phyloP scores from a whole-genome alignment of 2,888 invertebrate genomes.

The Cheilosia scutellata region DNA sequence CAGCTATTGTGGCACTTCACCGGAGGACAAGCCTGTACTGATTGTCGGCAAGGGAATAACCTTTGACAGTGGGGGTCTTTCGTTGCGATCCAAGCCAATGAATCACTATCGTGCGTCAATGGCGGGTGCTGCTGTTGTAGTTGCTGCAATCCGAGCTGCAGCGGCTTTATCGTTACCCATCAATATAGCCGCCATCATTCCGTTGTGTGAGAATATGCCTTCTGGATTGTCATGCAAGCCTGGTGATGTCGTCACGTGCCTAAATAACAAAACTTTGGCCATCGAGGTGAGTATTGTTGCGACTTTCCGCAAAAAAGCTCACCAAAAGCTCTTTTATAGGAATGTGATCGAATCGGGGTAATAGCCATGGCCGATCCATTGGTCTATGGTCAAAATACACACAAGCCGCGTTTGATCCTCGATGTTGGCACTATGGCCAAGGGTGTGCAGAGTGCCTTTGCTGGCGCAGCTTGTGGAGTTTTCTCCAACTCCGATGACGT shows the following conservation, averaged over 20 bases:
- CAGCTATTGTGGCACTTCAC: constrained; percentile 82
- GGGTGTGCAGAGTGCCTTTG: constrained; percentile 85
- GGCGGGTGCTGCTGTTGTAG: constrained; percentile 86
- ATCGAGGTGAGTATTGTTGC: constrained; percentile 55
- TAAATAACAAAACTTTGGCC: constrained; percentile 84
- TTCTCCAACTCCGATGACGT: constrained; percentile 84
- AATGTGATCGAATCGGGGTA: constrained; percentile 89
- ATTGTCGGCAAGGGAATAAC: constrained; percentile 85
- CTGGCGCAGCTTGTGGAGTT: constrained; percentile 84
- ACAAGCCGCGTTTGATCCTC: constrained; percentile 84
- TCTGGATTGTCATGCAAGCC: constrained; percentile 85
- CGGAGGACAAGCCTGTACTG: constrained; percentile 83
- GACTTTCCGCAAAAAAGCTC: background rate
- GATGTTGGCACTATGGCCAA: constrained; percentile 85
- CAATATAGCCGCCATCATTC: constrained; percentile 82
- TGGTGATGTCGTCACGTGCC: constrained; percentile 79
- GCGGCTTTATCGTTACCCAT: constrained; percentile 84
- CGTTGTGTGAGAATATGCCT: constrained; percentile 82
- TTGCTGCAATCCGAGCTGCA: constrained; percentile 84
- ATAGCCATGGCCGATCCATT: constrained; percentile 91
- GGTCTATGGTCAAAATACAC: constrained; percentile 89
- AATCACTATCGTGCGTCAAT: constrained; percentile 84
- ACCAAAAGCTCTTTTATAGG: constrained; percentile 78
- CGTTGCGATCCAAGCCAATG: constrained; percentile 65
- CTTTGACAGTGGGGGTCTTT: constrained; percentile 83